Percentiles rank a stretch among this genome's conserved stretches.
Conservation (phyloP, 2,888 invertebrate genomes). For the Ptilodon capucinus region DNA sequence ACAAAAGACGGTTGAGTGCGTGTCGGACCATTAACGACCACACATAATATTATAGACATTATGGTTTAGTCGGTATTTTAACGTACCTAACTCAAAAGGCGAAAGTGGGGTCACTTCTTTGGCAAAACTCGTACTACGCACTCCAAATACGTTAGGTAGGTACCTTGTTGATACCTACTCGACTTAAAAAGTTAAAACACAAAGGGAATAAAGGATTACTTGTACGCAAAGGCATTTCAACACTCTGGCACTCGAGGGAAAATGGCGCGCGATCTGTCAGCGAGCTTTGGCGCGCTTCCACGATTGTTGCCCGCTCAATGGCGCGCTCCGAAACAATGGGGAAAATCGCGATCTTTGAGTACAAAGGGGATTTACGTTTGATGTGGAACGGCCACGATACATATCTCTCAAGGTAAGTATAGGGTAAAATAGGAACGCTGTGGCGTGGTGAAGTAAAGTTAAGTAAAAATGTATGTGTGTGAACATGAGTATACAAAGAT, state of each 20-base stretch:
- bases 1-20: no score
- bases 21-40: no score
- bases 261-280: slow-evolving; percentile 73
- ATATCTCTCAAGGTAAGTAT: no score
- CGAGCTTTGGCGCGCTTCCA: slow-evolving; percentile 63
- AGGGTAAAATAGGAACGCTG: no score
- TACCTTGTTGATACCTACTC: slow-evolving; percentile 22
- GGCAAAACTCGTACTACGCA: no score
- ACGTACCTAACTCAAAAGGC: no score
- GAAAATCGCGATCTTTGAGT: slow-evolving; percentile 58
- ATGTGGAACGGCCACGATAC: slow-evolving; percentile 52
- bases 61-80: no score
- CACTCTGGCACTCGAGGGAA: slow-evolving; percentile 48
- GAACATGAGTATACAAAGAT: no score
- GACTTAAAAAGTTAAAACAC: slow-evolving; percentile 16
- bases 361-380: slow-evolving; percentile 73
- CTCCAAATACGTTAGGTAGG: neutral
- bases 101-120: no score
- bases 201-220: slow-evolving; percentile 41
- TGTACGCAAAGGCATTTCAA: slow-evolving; percentile 42
- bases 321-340: slow-evolving; percentile 70
- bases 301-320: slow-evolving; percentile 72
- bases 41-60: no score
- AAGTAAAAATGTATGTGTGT: no score
- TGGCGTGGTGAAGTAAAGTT: no score